A percentile compares a stretch with the other conserved stretches of the same genome.
phyloP scores from a whole-genome alignment of 2,113 vertebrate species.

The Regulus satrapa region DNA sequence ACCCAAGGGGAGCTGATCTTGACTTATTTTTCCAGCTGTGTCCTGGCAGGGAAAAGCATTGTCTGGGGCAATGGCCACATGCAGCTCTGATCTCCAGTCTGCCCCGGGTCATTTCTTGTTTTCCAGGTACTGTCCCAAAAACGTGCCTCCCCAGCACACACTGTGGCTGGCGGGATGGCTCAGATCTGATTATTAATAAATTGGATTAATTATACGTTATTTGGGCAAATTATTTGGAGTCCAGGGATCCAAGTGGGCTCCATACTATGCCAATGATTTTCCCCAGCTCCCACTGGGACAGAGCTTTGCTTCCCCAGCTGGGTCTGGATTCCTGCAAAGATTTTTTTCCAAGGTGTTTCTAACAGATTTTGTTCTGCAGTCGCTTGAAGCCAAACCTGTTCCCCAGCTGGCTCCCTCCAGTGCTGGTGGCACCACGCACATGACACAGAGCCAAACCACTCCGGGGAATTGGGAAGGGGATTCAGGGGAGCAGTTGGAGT shows the following conservation, averaged over 20 bases:
- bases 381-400: background rate
- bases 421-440: background rate
- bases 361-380: background rate
- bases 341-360: background rate
- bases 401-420: background rate
- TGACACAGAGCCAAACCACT: background rate
- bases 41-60: background rate
- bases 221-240: background rate
- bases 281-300: background rate
- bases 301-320: background rate
- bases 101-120: background rate
- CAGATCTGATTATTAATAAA: background rate
- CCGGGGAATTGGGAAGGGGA: background rate
- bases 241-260: background rate
- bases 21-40: background rate
- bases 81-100: accelerated
- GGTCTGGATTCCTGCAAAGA: background rate
- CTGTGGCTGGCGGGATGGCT: accelerated
- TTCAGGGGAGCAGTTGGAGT: background rate
- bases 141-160: accelerated
- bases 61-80: accelerated
- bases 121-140: background rate
- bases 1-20: background rate
- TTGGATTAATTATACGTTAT: background rate
- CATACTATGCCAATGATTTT: accelerated